These are phyloP conservation scores for Hermatobates lingyangjiaoensis DNA, from an alignment of 1,140 invertebrate genomes.

Conservation along the genomic window DNA sequence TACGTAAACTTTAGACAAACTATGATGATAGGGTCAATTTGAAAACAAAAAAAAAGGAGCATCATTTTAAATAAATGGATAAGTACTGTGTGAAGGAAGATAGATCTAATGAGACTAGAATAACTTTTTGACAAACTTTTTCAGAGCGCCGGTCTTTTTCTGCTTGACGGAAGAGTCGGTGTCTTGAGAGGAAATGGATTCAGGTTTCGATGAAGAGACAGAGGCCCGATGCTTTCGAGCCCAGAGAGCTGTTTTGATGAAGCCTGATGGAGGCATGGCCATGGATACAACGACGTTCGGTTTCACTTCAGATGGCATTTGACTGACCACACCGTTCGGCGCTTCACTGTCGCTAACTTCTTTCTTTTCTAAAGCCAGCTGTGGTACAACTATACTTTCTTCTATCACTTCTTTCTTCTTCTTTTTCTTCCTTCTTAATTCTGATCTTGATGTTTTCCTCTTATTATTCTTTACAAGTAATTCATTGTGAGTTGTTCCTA, in stretches of 20 bases:
- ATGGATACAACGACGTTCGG: background rate
- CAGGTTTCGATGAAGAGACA: slow-evolving; percentile 17
- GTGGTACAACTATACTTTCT: slow-evolving; percentile 13
- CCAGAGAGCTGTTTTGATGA: slow-evolving; percentile 25
- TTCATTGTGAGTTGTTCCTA: slow-evolving; percentile 23
- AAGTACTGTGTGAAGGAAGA: too few relatives aligned
- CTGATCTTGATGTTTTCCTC: slow-evolving; percentile 9
- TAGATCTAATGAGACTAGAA: too few relatives aligned
- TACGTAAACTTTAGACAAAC: too few relatives aligned
- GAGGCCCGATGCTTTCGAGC: slow-evolving; percentile 30
- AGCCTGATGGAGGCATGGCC: slow-evolving; percentile 11
- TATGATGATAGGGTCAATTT: too few relatives aligned
- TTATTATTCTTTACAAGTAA: slow-evolving; percentile 26
- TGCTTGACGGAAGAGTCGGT: slow-evolving; percentile 22
- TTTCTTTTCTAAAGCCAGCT: slow-evolving; percentile 21
- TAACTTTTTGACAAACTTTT: slow-evolving; percentile 42
- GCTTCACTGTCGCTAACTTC: slow-evolving; percentile 11
- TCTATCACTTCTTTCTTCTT: slow-evolving; percentile 23
- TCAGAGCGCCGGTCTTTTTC: slow-evolving; percentile 30
- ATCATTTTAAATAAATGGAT: too few relatives aligned
- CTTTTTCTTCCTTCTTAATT: slow-evolving; percentile 18
- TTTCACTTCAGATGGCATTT: background rate
- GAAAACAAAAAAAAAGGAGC: too few relatives aligned
- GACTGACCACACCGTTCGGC: slow-evolving; percentile 1
- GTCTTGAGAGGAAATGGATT: slow-evolving; percentile 1